These are phyloP conservation scores for Smutsia temminckii DNA, from an alignment of 2,797 vertebrate species.

Conservation along the genomic window DNA sequence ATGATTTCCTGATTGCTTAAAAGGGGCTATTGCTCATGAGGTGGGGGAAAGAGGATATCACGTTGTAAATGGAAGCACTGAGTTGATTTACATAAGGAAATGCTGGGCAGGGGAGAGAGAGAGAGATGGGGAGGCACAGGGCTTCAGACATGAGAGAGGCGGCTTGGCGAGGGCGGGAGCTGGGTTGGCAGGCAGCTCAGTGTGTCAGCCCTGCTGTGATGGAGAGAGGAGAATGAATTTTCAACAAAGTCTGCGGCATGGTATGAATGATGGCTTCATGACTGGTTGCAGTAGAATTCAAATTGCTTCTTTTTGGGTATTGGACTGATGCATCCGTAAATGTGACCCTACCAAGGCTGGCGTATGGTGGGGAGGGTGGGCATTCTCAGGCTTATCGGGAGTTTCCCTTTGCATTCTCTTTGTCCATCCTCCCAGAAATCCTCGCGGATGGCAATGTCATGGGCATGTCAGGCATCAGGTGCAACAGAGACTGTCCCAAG, in stretches of 20 bases:
- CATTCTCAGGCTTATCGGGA: not conserved
- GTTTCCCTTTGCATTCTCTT: not conserved
- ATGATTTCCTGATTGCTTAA: not conserved
- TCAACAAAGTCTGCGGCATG: not conserved
- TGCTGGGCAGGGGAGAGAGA: not conserved
- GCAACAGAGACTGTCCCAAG: not conserved
- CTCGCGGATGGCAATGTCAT: not conserved
- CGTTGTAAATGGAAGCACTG: accelerated
- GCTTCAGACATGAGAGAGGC: not conserved
- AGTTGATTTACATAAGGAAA: not conserved
- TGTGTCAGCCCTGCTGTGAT: accelerated
- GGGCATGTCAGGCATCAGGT: not conserved
- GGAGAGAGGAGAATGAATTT: not conserved
- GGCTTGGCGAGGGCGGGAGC: not conserved
- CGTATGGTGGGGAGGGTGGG: accelerated
- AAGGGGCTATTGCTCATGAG: not conserved
- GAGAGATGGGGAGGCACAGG: not conserved
- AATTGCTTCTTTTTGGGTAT: not conserved
- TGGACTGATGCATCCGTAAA: not conserved
- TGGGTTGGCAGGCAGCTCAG: not conserved
- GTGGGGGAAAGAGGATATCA: not conserved
- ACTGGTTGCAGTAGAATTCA: not conserved
- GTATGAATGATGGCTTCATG: not conserved
- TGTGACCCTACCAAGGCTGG: not conserved
- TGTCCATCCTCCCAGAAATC: not conserved